A percentile compares a stretch with the other conserved stretches of the same genome.
Conservation (phyloP, 2,113 vertebrate genomes). For the Brachirus orientalis region DNA sequence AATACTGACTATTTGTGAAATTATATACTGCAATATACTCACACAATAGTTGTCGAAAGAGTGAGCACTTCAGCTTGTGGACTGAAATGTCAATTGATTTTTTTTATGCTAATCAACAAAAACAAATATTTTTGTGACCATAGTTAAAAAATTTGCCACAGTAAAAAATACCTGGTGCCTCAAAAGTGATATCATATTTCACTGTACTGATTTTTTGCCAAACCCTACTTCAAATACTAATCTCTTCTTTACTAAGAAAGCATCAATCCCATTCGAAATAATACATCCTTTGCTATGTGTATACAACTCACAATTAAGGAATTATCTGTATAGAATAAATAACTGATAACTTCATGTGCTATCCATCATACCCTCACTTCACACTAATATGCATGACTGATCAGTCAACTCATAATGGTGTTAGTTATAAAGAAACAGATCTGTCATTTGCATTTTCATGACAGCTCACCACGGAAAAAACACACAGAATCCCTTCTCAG, state of each 20-base stretch:
- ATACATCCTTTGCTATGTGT: slow-evolving; percentile 20
- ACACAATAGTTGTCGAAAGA: too few species aligned
- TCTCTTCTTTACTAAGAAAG: not conserved
- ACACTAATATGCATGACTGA: slow-evolving; percentile 46
- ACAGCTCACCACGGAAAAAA: slow-evolving; percentile 18
- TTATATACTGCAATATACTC: too few species aligned
- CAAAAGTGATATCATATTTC: too few species aligned
- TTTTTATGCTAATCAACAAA: too few species aligned
- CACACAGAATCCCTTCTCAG: slow-evolving; percentile 18
- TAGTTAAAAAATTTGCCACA: too few species aligned
- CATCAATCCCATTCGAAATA: slow-evolving; percentile 12
- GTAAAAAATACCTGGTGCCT: too few species aligned
- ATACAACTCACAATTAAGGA: slow-evolving; percentile 19
- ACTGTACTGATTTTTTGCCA: too few species aligned
- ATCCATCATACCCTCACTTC: slow-evolving; percentile 36
- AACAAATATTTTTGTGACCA: too few species aligned
- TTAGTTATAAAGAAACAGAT: slow-evolving; percentile 65
- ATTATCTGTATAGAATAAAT: slow-evolving; percentile 35
- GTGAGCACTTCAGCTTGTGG: too few species aligned
- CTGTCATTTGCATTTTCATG: slow-evolving; percentile 43
- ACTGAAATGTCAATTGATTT: too few species aligned
- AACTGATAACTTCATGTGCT: slow-evolving; percentile 38
- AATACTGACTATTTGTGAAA: too few species aligned
- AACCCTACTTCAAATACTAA: slow-evolving; percentile 28
- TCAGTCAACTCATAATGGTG: slow-evolving; percentile 70